A percentile compares a stretch with the other conserved stretches of the same genome.
Evolutionary conservation across 2,113 vertebrate genomes (phyloP).

Genomic region (Engraulis encrasicolus): DNA sequence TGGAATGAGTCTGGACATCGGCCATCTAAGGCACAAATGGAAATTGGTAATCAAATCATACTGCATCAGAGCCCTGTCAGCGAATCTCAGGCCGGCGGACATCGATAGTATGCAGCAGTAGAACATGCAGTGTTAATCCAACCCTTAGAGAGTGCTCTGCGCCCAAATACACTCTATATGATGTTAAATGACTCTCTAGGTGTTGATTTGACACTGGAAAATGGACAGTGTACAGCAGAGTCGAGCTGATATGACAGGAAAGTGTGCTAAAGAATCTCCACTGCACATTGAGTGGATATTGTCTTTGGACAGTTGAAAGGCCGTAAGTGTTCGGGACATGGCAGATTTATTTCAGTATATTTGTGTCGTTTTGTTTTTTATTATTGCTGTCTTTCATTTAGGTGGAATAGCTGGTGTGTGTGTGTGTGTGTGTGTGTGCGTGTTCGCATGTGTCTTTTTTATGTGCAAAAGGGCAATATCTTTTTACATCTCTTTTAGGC

Average conservation of each 20-base stretch:
- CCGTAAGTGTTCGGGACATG: background rate
- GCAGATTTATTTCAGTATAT: too few relatives aligned
- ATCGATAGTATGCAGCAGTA: slow-evolving; percentile 68
- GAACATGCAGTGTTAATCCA: too few relatives aligned
- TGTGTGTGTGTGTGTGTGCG: background rate
- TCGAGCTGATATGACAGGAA: background rate
- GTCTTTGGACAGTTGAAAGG: background rate
- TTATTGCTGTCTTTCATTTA: background rate
- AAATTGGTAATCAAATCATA: slow-evolving; percentile 75
- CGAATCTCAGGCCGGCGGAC: slow-evolving; percentile 61
- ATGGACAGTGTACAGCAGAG: too few relatives aligned
- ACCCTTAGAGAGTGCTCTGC: too few relatives aligned
- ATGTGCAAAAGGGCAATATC: too few relatives aligned
- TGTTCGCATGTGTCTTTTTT: background rate
- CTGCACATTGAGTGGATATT: background rate
- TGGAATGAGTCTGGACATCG: slow-evolving; percentile 62
- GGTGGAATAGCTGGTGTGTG: background rate
- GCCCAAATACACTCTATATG: too few relatives aligned
- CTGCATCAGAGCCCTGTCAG: slow-evolving; percentile 71
- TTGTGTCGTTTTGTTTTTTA: too few relatives aligned
- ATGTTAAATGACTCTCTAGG: too few relatives aligned
- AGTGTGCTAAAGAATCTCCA: background rate
- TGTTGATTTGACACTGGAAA: too few relatives aligned
- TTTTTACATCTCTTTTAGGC: too few relatives aligned
- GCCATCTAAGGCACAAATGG: slow-evolving; percentile 58